Percentiles rank a stretch among this genome's conserved stretches.
These are phyloP conservation scores for Oreochromis grahami DNA, from an alignment of 2,797 vertebrate species.

Conservation along the genomic window DNA sequence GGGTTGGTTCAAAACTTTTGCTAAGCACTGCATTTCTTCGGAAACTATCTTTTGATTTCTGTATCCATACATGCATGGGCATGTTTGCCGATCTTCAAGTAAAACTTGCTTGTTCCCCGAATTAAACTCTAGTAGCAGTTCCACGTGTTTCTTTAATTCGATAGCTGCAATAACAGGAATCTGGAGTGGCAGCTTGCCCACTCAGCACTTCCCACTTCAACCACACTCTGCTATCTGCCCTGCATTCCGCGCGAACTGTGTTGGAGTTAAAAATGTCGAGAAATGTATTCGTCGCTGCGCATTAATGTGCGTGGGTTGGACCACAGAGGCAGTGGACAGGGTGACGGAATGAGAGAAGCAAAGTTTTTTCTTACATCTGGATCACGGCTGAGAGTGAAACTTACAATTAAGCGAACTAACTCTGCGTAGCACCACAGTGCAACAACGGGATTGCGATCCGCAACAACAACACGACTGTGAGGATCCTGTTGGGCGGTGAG, in stretches of 20 bases:
- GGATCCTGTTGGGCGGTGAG: conserved; percentile 23
- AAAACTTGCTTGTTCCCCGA: background rate
- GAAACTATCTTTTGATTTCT: background rate
- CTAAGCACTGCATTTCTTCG: background rate
- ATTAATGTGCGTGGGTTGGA: background rate
- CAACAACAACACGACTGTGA: background rate
- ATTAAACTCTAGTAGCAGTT: background rate
- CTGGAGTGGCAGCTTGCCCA: background rate
- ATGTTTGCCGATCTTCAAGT: background rate
- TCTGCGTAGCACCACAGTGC: background rate
- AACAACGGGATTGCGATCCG: background rate
- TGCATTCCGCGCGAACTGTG: background rate
- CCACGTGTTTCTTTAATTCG: background rate
- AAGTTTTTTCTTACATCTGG: background rate
- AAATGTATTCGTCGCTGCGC: background rate
- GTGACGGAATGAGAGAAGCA: background rate
- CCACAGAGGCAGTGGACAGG: background rate
- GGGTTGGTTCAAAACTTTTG: background rate
- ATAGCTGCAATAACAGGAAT: background rate
- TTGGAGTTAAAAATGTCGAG: background rate
- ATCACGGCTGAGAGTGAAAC: background rate
- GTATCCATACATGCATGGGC: accelerated
- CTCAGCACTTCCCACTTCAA: conserved; percentile 25
- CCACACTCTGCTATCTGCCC: background rate
- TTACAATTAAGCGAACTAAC: background rate